Evolutionary conservation across 1,140 invertebrate species (phyloP).

Genomic region (Piezodorus guildinii): DNA sequence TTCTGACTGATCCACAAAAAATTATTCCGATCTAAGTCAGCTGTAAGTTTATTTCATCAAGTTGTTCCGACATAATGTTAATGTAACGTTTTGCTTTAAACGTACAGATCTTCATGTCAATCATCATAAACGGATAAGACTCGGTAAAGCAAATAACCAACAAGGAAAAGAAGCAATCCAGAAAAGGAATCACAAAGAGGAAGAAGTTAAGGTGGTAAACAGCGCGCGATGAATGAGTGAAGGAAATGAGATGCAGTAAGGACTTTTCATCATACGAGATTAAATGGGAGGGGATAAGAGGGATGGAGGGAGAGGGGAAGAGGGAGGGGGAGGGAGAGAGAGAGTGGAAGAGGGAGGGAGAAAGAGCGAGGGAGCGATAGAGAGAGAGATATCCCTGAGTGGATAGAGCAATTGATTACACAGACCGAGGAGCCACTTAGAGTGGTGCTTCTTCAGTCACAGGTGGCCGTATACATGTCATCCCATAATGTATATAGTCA

Average conservation of each 20-base stretch:
- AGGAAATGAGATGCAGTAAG: background rate
- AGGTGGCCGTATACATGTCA: too few relatives aligned
- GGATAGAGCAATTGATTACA: slow-evolving; percentile 2
- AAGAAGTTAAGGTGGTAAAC: background rate
- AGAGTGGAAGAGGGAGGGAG: background rate
- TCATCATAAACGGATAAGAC: too few relatives aligned
- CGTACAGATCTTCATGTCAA: too few relatives aligned
- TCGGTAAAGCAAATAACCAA: too few relatives aligned
- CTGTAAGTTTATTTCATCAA: too few relatives aligned
- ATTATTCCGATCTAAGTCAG: too few relatives aligned
- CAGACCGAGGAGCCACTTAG: background rate
- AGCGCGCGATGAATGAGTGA: background rate
- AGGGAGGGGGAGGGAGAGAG: background rate
- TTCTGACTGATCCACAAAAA: too few relatives aligned
- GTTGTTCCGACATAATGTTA: too few relatives aligned
- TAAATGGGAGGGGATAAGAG: background rate
- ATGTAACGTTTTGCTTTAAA: too few relatives aligned
- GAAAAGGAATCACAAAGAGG: background rate
- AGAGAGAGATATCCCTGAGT: background rate
- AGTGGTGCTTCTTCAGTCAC: too few relatives aligned
- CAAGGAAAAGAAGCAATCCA: background rate
- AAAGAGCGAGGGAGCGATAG: background rate
- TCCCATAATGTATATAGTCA: too few relatives aligned
- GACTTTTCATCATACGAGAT: slow-evolving; percentile 11
- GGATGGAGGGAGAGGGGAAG: background rate